A percentile compares a stretch with the other conserved stretches of the same genome.
Conservation (phyloP, 2,113 vertebrate species). For the Alaudala cheleensis region DNA sequence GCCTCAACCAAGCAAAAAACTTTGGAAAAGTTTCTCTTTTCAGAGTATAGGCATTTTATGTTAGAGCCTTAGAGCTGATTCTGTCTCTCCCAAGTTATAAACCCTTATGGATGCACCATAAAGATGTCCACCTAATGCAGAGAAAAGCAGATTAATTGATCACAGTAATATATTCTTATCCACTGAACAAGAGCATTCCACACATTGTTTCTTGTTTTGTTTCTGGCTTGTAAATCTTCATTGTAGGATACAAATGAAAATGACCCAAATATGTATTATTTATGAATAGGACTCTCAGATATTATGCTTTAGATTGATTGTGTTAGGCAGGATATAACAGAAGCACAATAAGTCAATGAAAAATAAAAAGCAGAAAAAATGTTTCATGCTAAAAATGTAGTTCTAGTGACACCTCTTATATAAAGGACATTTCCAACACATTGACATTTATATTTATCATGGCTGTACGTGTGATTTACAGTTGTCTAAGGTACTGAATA, state of each 20-base stretch:
- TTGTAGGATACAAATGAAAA: conserved; percentile 49
- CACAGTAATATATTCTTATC: conserved; percentile 47
- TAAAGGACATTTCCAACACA: conserved; percentile 19
- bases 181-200: conserved; percentile 33
- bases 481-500: conserved; percentile 28
- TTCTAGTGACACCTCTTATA: conserved; percentile 38
- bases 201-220: conserved; percentile 20
- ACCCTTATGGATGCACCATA: conserved; percentile 52
- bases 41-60: conserved; percentile 44
- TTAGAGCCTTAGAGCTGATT: conserved; percentile 20
- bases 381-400: conserved; percentile 62
- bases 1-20: not conserved
- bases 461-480: conserved; percentile 31
- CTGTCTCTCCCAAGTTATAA: conserved; percentile 62
- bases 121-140: conserved; percentile 58
- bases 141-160: conserved; percentile 67
- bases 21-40: conserved; percentile 45
- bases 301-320: conserved; percentile 64
- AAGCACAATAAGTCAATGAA: conserved; percentile 53
- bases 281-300: conserved; percentile 60
- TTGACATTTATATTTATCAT: conserved; percentile 41
- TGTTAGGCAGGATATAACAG: conserved; percentile 58
- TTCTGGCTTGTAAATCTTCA: conserved; percentile 66
- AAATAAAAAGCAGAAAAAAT: conserved; percentile 65
- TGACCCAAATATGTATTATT: conserved; percentile 63